Base-by-base conservation (phyloP, 1,140 invertebrate genomes). In the Ericerus pela region DNA sequence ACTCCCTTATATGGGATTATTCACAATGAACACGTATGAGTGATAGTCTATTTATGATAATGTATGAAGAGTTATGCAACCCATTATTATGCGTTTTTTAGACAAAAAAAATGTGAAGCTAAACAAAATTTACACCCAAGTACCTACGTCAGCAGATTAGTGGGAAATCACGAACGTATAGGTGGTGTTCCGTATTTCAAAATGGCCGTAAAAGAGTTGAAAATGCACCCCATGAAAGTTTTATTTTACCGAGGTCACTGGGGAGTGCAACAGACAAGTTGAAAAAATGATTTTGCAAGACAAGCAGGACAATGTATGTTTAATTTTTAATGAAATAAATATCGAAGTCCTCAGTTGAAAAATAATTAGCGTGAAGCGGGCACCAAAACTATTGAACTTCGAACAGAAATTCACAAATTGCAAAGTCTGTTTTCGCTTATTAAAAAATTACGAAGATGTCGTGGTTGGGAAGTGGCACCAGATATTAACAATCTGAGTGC, bases 391-490 rank as follows among this genome's bases (percentile, higher is more conserved):
- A 27, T 29, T 28, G 26, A 55, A 43, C 11, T 33, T 37, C n/a
- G 53, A 54, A 24, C 53, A 54, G 26, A 38, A 54, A 54, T 26
- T 38, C 31, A 26, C 24, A 4, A 31, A 26, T 6, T 26, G 14
- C 33, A 24, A 54, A 54, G 33, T 54, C 28, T 38, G n/a, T n/a
- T n/a, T 31, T 38, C 16, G 53, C 4, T 26, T 38, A 11, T 36
- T 54, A 24, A 16, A 33, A 26, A 16, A 26, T n/a, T 56, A 51
- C 18, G 28, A 56, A 27, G 29, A 5, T 6, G 47, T 53, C 22
- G 53, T 52, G 60, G n/a, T 37, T 61, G 57, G 59, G 56, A 47
- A 51, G 61, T 59, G 58, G 64, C 65, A 51, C 58, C 70, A 10
- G 69, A 67, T 59, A 57, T 65, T n/a, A n/a, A n/a, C n/a, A n/a